Conservation (phyloP, 2,797 vertebrate species). For the Setipinna tenuifilis region DNA sequence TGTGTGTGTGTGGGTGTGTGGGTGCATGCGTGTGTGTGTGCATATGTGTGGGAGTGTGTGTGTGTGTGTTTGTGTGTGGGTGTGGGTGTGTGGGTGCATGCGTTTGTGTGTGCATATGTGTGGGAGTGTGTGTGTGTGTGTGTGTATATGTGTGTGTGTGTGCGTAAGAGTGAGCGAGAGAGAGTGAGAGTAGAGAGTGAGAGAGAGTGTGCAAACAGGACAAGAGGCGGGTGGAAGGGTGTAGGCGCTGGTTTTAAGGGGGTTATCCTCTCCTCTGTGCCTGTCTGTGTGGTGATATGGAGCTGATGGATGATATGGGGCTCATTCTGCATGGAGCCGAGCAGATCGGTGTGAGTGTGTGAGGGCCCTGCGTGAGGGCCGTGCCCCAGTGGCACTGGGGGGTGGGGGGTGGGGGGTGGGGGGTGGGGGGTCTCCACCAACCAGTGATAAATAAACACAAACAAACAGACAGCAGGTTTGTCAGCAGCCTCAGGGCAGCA, state of each 20-base stretch:
- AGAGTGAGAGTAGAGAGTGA: background rate
- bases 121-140: too few relatives aligned
- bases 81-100: background rate
- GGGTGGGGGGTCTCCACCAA: background rate
- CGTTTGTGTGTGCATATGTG: background rate
- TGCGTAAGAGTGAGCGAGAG: too few relatives aligned
- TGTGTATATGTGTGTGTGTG: too few relatives aligned
- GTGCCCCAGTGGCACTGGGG: background rate
- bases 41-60: too few relatives aligned
- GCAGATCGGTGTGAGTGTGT: background rate
- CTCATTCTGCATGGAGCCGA: background rate
- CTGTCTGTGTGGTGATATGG: conserved; percentile 2
- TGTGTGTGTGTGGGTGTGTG: conserved; percentile 25
- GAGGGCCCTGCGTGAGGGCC: background rate
- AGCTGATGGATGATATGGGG: conserved; percentile 10
- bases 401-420: too few relatives aligned
- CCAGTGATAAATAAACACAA: conserved; percentile 20
- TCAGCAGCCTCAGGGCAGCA: conserved; percentile 20
- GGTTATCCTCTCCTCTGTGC: background rate
- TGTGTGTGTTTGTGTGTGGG: background rate
- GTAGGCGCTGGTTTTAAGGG: background rate
- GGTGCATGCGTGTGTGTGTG: conserved; percentile 24
- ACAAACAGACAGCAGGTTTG: conserved; percentile 23
- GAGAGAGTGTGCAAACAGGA: background rate
- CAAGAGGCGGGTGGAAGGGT: background rate